Percentiles rank a stretch among this genome's conserved stretches.
These are phyloP conservation scores for Ectemnius continuus DNA, from an alignment of 2,888 invertebrate genomes.

Conservation along the genomic window DNA sequence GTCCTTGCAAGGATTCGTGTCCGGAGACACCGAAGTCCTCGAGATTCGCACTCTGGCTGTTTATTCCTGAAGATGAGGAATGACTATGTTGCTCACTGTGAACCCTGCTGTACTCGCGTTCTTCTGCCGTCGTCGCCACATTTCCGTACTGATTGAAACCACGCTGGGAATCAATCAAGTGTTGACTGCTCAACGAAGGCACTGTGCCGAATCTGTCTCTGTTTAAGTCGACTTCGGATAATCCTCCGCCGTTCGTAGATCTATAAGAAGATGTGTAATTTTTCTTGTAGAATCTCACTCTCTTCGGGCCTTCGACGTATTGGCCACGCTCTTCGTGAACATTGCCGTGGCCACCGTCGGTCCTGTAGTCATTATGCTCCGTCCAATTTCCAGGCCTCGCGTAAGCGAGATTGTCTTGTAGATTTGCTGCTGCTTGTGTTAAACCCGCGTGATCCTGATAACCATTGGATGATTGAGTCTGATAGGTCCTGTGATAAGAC, in stretches of 20 bases:
- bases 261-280: conserved; percentile 68
- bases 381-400: conserved; percentile 69
- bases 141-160: conserved; percentile 29
- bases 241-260: conserved; percentile 28
- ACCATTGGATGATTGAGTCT: conserved; percentile 23
- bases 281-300: conserved; percentile 64
- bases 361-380: conserved; percentile 66
- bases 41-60: conserved; percentile 49
- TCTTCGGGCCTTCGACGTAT: conserved; percentile 46
- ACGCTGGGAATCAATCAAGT: conserved; percentile 28
- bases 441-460: conserved; percentile 31
- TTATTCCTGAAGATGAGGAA: conserved; percentile 23
- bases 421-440: conserved; percentile 24
- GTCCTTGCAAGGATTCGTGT: neutral
- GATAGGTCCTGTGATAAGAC: conserved; percentile 32
- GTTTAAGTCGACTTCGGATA: conserved; percentile 17
- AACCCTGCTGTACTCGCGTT: conserved; percentile 35
- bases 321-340: conserved; percentile 68
- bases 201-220: conserved; percentile 16
- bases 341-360: conserved; percentile 65
- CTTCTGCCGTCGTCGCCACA: conserved; percentile 23
- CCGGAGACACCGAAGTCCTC: conserved; percentile 61
- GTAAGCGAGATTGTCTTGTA: conserved; percentile 46
- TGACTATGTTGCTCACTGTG: conserved; percentile 31
- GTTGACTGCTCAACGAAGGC: conserved; percentile 16